Base-by-base conservation (phyloP, 2,113 vertebrate species). In the Upupa epops region DNA sequence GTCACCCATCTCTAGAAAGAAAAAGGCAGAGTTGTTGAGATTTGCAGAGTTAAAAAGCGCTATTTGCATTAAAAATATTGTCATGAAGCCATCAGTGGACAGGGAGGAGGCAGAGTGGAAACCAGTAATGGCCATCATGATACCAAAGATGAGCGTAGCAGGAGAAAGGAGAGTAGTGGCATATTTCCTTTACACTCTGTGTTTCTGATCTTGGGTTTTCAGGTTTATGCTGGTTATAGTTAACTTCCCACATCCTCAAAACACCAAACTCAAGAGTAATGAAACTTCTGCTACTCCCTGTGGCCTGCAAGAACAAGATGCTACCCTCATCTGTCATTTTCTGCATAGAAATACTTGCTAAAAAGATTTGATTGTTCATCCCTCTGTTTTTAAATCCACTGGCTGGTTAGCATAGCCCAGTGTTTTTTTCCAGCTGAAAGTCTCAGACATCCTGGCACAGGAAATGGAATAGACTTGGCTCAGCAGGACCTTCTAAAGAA, bases 371-470 rank as follows among this genome's bases (percentile, higher is more conserved):
- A 90, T 69, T 82, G 85, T 54, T 86, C 75, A 49, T 52, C 45
- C 42, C 72, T 76, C 72, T 54, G 8, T 31, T 93, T 93, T 92
- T 70, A 94, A 95, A 79, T 63, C 55, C 45, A 71, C 66, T 74
- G 79, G 55, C 74, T 84, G 82, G 74, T 79, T 95, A 82, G 63
- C 71, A 49, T 13, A 46, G 90, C 63, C 69, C 86, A 69, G 63
- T 75, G 66, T 63, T n/a, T 94, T 59, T 29, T 79, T 63, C 81
- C 93, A 96, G 88, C 74, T 92, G 77, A 55, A 94, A 70, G 48
- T 34, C 24, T 81, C 49, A 75, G n/a, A 36, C 2, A 4, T 82
- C 82, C 74, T 95, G 91, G 86, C 71, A 85, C 55, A 63, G 40
- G 49, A 82, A 48, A 42, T 73, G 52, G 31, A 88, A 66, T 63